phyloP scores from a whole-genome alignment of 2,888 invertebrate species.

The Brachypalpus laphriformis region DNA sequence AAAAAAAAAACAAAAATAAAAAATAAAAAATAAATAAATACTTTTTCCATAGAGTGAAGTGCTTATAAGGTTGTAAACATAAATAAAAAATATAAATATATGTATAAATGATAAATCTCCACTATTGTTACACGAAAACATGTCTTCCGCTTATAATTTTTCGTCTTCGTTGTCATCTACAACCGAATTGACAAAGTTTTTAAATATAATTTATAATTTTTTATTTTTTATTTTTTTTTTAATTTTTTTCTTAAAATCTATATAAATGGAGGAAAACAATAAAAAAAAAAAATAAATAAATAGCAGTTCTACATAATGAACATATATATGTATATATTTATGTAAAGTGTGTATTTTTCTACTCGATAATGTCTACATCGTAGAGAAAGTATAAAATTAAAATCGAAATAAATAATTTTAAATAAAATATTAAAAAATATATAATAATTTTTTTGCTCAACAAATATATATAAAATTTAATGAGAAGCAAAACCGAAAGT shows the following conservation, averaged over 20 bases:
- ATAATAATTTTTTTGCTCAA: slow-evolving; percentile 37
- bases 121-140: slow-evolving; percentile 31
- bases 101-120: slow-evolving; percentile 6
- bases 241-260: background rate
- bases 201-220: background rate
- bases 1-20: background rate
- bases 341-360: slow-evolving; percentile 61
- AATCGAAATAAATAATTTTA: too few species aligned
- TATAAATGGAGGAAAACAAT: slow-evolving; percentile 35
- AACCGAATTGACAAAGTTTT: background rate
- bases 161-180: too few species aligned
- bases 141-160: slow-evolving; percentile 53
- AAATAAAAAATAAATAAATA: background rate
- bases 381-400: slow-evolving; percentile 9
- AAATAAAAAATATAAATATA: slow-evolving; percentile 6
- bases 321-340: slow-evolving; percentile 58
- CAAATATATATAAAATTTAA: slow-evolving; percentile 13
- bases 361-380: slow-evolving; percentile 47
- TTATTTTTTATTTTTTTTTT: background rate
- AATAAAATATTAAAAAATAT: slow-evolving; percentile 6
- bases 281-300: slow-evolving; percentile 22
- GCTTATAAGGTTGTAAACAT: slow-evolving; percentile 53
- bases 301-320: slow-evolving; percentile 48
- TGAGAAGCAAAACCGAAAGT: background rate
- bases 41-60: slow-evolving; percentile 26